Conservation (phyloP, 2,888 invertebrate species). For the Caenorhabditis imperialis region DNA sequence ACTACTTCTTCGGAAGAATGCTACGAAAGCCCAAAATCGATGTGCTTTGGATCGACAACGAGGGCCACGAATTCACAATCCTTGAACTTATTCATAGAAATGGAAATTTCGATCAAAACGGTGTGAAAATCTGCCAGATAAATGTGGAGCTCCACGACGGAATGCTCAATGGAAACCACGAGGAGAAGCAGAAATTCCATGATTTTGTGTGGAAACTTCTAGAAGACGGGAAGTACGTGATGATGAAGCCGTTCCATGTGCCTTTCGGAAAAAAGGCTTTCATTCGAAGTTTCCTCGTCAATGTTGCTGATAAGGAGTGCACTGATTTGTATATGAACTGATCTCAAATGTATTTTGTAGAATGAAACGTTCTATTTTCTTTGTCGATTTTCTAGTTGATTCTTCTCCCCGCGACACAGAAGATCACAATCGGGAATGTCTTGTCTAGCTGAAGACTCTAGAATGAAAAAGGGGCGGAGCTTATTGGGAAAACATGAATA, state of each 20-base stretch:
- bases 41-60: slow-evolving; percentile 38
- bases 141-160: slow-evolving; percentile 25
- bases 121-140: slow-evolving; percentile 31
- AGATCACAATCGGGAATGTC: too few relatives aligned
- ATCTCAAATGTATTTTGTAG: too few relatives aligned
- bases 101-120: slow-evolving; percentile 12
- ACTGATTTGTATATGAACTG: slow-evolving; percentile 19
- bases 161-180: background rate
- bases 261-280: background rate
- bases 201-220: slow-evolving; percentile 26
- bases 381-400: too few relatives aligned
- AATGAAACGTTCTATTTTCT: too few relatives aligned
- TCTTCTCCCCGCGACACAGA: too few relatives aligned
- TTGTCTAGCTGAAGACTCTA: too few relatives aligned
- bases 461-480: too few relatives aligned
- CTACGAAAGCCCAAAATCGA: slow-evolving; percentile 18
- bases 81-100: slow-evolving; percentile 13
- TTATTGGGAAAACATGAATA: too few relatives aligned
- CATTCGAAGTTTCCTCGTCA: slow-evolving; percentile 18
- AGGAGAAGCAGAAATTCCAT: slow-evolving; percentile 17
- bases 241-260: slow-evolving; percentile 16
- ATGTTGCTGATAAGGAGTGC: slow-evolving; percentile 24
- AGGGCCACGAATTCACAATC: slow-evolving; percentile 28
- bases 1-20: slow-evolving; percentile 27
- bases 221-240: slow-evolving; percentile 14